Percentiles rank a stretch among this genome's conserved stretches.
Evolutionary conservation across 2,888 invertebrate species (phyloP).

Genomic region (Stenotaenia linearis): DNA sequence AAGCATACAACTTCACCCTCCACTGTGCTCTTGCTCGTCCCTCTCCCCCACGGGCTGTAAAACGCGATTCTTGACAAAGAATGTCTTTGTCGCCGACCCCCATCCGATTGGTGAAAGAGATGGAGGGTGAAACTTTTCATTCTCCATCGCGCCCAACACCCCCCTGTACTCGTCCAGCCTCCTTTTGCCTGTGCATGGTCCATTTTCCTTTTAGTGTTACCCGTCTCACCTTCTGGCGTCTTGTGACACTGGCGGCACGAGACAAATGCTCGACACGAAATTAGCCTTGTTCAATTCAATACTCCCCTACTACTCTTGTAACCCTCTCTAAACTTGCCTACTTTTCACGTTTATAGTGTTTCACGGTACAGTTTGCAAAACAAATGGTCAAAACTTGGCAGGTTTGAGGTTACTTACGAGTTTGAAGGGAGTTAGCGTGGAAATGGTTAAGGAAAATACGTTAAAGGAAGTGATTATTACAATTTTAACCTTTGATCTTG

Average conservation of each 20-base stretch:
- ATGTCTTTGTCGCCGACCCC: conserved; percentile 21
- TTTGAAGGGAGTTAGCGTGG: too few species aligned
- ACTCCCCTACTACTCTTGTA: neutral
- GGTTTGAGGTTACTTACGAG: too few species aligned
- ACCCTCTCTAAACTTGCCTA: neutral
- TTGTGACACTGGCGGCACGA: conserved; percentile 17
- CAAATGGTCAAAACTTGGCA: neutral
- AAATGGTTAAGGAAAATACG: too few species aligned
- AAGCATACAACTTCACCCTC: conserved; percentile 11
- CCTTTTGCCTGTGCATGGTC: neutral
- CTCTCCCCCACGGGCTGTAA: conserved; percentile 8
- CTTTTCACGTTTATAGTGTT: neutral
- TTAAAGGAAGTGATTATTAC: too few species aligned
- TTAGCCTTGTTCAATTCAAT: conserved; percentile 13
- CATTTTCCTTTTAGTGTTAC: neutral
- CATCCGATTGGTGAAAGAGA: conserved; percentile 16
- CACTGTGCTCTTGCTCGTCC: neutral
- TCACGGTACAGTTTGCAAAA: neutral
- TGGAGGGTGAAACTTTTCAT: conserved; percentile 7
- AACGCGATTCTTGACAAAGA: conserved; percentile 13
- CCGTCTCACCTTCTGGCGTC: conserved; percentile 14
- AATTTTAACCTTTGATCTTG: too few species aligned
- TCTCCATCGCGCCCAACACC: neutral
- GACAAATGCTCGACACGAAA: conserved; percentile 20
- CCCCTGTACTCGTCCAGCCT: neutral